Percentiles rank a stretch among this genome's conserved stretches.
These are phyloP conservation scores for Dermochelys coriacea DNA, from an alignment of 2,797 vertebrate genomes.

Conservation along the genomic window DNA sequence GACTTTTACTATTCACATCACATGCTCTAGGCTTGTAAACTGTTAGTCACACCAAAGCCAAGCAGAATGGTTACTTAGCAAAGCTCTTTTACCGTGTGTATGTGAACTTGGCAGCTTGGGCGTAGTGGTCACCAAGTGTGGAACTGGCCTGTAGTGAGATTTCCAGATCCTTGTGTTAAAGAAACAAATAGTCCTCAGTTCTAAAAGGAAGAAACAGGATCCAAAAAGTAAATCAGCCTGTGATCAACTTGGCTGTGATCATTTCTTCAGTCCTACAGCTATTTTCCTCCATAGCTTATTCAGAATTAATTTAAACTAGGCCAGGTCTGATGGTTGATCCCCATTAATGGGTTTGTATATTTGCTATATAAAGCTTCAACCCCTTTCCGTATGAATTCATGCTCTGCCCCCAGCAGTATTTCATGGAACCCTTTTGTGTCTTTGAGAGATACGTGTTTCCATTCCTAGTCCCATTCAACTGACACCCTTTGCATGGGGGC, in stretches of 20 bases:
- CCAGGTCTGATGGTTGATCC: background rate
- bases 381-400: background rate
- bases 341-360: background rate
- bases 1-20: background rate
- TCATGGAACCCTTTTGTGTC: background rate
- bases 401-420: background rate
- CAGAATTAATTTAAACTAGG: background rate
- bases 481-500: background rate
- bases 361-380: background rate
- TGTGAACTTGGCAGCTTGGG: background rate
- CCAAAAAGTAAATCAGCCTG: background rate
- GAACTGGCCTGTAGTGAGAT: background rate
- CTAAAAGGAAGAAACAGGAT: background rate
- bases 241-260: background rate
- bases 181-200: background rate
- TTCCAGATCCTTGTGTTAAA: background rate
- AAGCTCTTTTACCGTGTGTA: background rate
- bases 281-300: background rate
- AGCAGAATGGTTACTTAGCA: background rate
- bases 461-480: background rate
- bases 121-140: background rate
- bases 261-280: background rate
- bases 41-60: background rate
- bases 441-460: background rate
- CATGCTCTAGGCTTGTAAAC: background rate